These are phyloP conservation scores for Scylla paramamosain DNA, from an alignment of 1,140 invertebrate genomes.

Conservation along the genomic window DNA sequence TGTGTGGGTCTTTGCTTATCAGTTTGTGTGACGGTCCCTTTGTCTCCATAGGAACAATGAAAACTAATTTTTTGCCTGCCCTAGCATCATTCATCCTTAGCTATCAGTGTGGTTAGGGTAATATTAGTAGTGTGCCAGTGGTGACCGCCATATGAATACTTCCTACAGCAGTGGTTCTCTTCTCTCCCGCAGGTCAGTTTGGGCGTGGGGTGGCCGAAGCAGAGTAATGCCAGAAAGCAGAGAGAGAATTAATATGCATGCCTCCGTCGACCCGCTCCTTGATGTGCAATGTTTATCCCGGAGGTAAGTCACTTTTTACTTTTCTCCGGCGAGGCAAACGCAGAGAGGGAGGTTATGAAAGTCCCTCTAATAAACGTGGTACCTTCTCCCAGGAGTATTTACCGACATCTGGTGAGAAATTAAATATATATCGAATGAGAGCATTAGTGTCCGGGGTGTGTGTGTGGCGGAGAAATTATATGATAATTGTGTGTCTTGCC, in stretches of 20 bases:
- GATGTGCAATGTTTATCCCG: not conserved
- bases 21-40: too few relatives aligned
- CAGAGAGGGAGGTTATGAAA: not conserved
- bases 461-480: conserved; percentile 16
- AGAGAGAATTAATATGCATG: not conserved
- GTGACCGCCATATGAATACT: not conserved
- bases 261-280: not conserved
- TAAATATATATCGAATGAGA: conserved; percentile 24
- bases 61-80: not conserved
- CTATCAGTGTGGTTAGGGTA: too few relatives aligned
- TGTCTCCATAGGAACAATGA: not conserved
- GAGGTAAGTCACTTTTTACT: not conserved
- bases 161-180: not conserved
- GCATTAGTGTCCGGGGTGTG: not conserved
- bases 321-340: not conserved
- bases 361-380: not conserved
- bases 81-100: too few relatives aligned
- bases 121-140: too few relatives aligned
- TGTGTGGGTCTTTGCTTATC: too few relatives aligned
- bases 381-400: not conserved
- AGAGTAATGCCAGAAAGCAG: not conserved
- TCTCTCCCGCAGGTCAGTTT: not conserved
- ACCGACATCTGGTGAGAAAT: not conserved
- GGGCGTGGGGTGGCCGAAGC: not conserved
- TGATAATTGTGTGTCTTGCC: conserved; percentile 39